Evolutionary conservation across 2,113 vertebrate genomes (phyloP), one percentile per base, ranked within the genome.

Genomic region (Tangachromis dhanisi): DNA sequence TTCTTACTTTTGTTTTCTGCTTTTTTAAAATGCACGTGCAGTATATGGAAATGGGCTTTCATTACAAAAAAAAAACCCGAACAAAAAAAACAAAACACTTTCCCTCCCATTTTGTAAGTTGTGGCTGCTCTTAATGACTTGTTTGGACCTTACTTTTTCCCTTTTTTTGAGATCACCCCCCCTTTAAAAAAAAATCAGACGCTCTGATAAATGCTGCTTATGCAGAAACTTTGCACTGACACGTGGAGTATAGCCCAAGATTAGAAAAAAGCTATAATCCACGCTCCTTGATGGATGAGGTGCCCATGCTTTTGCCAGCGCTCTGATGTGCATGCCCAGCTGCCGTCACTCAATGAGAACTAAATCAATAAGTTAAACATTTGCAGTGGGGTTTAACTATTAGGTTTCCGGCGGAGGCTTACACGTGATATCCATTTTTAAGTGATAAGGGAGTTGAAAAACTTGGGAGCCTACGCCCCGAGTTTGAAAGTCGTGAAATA

Each of bases 271-370:
- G 42, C 82, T 93, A 26, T 73, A 81, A 92, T 81, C 85, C 71
- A 59, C 79, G 81, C 42, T 54, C 79, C 82, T 83, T 88, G 89
- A 91, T 92, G 90, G 87, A 92, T 90, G 85, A 88, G 80, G 33
- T 91, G 91, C 73, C 86, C 79, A 73, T 81, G 78, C 81, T 81
- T 90, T 11, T 91, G 90, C 87, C 84, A 90, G 88, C 66, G 53
- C 84, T 87, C 78, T 87, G 92, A 91, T 92, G 83, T 84, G 38
- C 79, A 84, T 83, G 88, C 86, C 86, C 90, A 91, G 90, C 91
- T 92, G 93, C 88, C 80, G 83, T 78, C 88, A 90, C 78, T 91
- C 91, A 76, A 3, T 83, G 86, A 87, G 88, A 87, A 88, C 89
- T 84, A 88, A 88, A 92, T 92, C 83, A 73, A 92, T 84, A 83